Base-by-base conservation (phyloP, 2,797 vertebrate species). In the Gadopsis marmoratus region DNA sequence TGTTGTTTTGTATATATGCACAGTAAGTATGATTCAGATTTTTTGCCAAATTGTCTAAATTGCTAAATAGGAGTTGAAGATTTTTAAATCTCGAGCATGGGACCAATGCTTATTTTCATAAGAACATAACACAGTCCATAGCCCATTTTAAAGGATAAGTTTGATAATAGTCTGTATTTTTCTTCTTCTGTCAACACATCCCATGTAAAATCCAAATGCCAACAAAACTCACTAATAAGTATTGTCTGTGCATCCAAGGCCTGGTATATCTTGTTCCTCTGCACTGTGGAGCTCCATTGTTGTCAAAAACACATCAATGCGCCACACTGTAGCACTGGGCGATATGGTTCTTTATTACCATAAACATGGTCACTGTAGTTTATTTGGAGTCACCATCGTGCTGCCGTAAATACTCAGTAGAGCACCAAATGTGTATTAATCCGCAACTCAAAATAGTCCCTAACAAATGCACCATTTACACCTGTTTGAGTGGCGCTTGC, bases 131-230 rank as follows among this genome's bases (percentile, higher is more conserved):
- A 54, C 21, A 41, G 35, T 47, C 9, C 2, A 48, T 7, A n/a
- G 11, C 14, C 19, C 1, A 31, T 58, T 60, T 71, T 51, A 61
- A 74, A 54, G 23, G 29, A 65, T 26, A 59, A 1, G 4, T 59
- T 11, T n/a, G 35, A 73, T 47, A 26, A 78, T 74, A 35, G n/a
- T 62, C 2, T 69, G n/a, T 23, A 26, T 65, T 65, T 61, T 58
- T 29, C 10, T 76, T 45, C 21, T 16, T n/a, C n/a, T 55, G 50
- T 73, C 14, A 66, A 66, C 31, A 51, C 41, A 71, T 73, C 11
- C 50, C 7, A 73, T 13, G 11, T 60, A 26, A 43, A 19, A 55
- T 39, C 47, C 26, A 69, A 48, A 51, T 35, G 7, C 12, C 12
- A 54, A 41, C 50, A 11, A 14, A 54, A 23, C n/a, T 1, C 1